Evolutionary conservation across 2,797 vertebrate genomes (phyloP), one percentile per base, ranked within the genome.

Genomic region (Rhodeus uyekii): DNA sequence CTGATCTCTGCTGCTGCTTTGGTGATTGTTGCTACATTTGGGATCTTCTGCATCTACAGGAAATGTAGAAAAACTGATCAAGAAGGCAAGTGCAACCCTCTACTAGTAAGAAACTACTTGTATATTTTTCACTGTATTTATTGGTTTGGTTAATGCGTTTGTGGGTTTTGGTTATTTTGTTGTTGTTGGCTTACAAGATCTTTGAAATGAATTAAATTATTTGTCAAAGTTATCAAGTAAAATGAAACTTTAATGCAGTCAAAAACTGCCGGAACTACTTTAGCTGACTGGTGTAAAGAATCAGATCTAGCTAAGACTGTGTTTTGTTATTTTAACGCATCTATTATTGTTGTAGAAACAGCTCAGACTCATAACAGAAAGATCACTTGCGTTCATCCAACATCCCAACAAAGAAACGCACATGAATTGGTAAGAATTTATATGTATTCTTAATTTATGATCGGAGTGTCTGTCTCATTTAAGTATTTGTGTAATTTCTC

Each of bases 291-390:
- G 18, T 22, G 18, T 8, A 63, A 10, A 63, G 53, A 27, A 7
- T 60, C 55, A n/a, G n/a, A n/a, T n/a, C n/a, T n/a, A n/a, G n/a
- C n/a, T n/a, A n/a, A 29, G 24, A 63, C 2, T 29, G 1, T 63
- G 29, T 63, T 63, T 63, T 34, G 60, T 32, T 19, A 32, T 63
- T 63, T 63, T 63, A 63, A 63, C 5, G 16, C 29, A 9, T 63
- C 16, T 63, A 63, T 34, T 63, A n/a, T 63, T 63, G 60, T 63
- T 63, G 24, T 60, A 60, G 60, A 63, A 63, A 63, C 60, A 63
- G 60, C 34, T 63, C 60, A 63, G 16, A 63, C 29, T 63, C 29
- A 34, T 63, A 34, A 63, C 60, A 63, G 60, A 63, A 34, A 63
- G 60, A 5, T 63, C 60, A 63, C 60, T 34, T 63, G 34, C 29